Conservation (phyloP, 1,140 invertebrate species). For the Araneus ventricosus region DNA sequence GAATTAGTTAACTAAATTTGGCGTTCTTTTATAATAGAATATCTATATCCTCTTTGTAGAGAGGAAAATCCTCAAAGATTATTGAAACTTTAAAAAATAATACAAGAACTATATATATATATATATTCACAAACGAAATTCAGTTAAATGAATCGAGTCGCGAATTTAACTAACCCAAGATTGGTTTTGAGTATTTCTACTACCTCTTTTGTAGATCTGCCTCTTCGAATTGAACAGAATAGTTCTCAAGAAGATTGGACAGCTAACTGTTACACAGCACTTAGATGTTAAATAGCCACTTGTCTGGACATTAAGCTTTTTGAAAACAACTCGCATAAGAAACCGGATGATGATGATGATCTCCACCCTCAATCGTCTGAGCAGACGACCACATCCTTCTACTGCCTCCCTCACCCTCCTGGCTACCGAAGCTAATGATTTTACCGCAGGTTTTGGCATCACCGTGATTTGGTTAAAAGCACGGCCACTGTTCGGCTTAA, state of each 20-base stretch:
- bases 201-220: neutral
- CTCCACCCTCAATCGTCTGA: slow-evolving; percentile 42
- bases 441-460: slow-evolving; percentile 13
- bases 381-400: slow-evolving; percentile 40
- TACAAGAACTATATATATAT: no score
- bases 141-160: no score
- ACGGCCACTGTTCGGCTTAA: slow-evolving; percentile 44
- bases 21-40: no score
- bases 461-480: slow-evolving; percentile 34
- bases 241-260: neutral
- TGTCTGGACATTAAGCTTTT: slow-evolving; percentile 21
- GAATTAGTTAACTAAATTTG: no score
- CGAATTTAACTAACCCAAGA: no score
- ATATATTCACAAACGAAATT: no score
- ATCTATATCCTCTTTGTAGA: no score
- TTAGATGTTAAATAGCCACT: slow-evolving; percentile 1
- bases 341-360: slow-evolving; percentile 34
- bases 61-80: no score
- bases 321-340: slow-evolving; percentile 18
- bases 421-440: slow-evolving; percentile 48
- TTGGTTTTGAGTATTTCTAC: neutral
- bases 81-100: no score
- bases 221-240: neutral
- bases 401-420: neutral
- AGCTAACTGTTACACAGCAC: neutral